Evolutionary conservation across 2,888 invertebrate genomes (phyloP).

Genomic region (Spisula solida): DNA sequence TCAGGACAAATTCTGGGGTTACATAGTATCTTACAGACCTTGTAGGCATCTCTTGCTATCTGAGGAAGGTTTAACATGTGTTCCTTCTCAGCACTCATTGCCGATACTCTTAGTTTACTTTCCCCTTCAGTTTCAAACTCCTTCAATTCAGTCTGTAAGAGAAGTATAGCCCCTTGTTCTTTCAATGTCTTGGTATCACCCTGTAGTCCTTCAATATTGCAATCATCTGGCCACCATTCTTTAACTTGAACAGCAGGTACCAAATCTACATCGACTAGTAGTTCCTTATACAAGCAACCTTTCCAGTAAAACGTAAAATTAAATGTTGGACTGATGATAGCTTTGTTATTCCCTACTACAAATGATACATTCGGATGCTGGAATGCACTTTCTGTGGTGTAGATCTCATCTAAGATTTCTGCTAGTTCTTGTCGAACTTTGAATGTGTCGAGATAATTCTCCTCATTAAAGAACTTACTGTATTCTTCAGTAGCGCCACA

Average conservation of each 20-base stretch:
- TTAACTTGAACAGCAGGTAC: conserved; percentile 42
- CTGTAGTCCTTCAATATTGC: conserved; percentile 22
- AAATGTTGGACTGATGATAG: conserved; percentile 25
- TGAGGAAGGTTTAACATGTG: conserved; percentile 39
- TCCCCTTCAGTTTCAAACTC: not conserved
- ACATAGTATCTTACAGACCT: conserved; percentile 33
- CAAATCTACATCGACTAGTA: conserved; percentile 41
- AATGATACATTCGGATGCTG: conserved; percentile 34
- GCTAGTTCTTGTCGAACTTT: not conserved
- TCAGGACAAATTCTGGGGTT: conserved; percentile 33
- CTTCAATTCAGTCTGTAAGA: conserved; percentile 28
- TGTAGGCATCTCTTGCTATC: conserved; percentile 34
- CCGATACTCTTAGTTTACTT: conserved; percentile 33
- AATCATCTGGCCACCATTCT: conserved; percentile 36
- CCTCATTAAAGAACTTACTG: conserved; percentile 21
- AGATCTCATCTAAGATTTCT: conserved; percentile 26
- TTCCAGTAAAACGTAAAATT: conserved; percentile 20
- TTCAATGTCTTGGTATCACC: conserved; percentile 22
- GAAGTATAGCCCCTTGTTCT: conserved; percentile 26
- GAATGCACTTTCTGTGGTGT: conserved; percentile 26
- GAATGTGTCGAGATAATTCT: conserved; percentile 23
- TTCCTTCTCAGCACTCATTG: conserved; percentile 41
- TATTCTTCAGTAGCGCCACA: not conserved
- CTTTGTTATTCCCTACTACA: conserved; percentile 26
- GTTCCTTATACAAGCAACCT: conserved; percentile 37